Evolutionary conservation across 2,888 invertebrate species (phyloP).

Genomic region (Eupithecia centaureata): DNA sequence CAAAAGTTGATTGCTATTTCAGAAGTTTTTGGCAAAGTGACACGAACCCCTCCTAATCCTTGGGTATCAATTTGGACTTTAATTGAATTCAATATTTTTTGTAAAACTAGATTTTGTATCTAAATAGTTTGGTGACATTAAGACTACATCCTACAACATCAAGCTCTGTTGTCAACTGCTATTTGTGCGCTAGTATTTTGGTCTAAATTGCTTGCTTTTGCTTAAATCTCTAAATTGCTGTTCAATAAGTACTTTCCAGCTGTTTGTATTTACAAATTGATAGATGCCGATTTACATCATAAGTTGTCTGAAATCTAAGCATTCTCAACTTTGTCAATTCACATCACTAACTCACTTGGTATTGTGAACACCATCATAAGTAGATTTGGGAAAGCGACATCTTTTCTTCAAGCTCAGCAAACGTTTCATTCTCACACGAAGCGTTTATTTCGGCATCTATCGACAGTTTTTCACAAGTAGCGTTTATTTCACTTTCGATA

Average conservation of each 20-base stretch:
- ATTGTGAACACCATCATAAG: conserved; percentile 64
- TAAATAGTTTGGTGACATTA: background rate
- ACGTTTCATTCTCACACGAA: background rate
- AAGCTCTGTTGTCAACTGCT: background rate
- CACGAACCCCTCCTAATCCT: too few species aligned
- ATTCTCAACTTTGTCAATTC: too few species aligned
- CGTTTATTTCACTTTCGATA: background rate
- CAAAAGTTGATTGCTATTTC: too few species aligned
- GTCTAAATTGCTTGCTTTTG: background rate
- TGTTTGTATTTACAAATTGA: background rate
- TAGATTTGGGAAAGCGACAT: conserved; percentile 55
- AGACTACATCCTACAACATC: background rate
- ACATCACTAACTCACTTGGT: background rate
- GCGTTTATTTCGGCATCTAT: too few species aligned
- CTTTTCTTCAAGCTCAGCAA: background rate
- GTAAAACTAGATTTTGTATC: background rate
- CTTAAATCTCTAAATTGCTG: background rate
- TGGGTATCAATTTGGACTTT: too few species aligned
- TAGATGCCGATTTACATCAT: background rate
- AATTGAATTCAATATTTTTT: background rate
- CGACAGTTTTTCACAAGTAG: background rate
- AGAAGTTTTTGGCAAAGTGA: too few species aligned
- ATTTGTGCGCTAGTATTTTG: background rate
- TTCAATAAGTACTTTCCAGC: background rate
- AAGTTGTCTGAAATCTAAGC: background rate